Evolutionary conservation across 2,797 vertebrate species (phyloP).

Genomic region (Propithecus perrieri): DNA sequence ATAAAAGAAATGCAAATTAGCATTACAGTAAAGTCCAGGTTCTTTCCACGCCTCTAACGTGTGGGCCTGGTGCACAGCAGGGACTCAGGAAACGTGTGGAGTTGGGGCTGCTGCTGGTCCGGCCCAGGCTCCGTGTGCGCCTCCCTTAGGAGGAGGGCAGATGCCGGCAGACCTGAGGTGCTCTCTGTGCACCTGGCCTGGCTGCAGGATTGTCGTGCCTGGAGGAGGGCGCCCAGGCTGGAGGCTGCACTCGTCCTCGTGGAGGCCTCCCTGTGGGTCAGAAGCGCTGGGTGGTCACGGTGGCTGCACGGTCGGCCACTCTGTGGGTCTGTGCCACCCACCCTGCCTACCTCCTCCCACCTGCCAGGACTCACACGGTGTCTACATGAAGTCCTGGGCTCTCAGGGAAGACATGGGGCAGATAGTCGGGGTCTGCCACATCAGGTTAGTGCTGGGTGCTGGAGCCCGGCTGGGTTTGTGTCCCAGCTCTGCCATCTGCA

Average conservation of each 20-base stretch:
- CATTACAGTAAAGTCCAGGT: background rate
- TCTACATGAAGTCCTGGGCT: background rate
- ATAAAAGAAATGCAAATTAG: too few relatives aligned
- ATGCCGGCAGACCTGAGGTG: background rate
- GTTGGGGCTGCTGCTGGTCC: background rate
- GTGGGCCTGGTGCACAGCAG: background rate
- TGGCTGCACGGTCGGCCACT: background rate
- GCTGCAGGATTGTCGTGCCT: too few relatives aligned
- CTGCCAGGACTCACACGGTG: background rate
- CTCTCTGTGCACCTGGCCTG: too few relatives aligned
- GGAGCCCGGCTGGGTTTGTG: slow-evolving; percentile 56
- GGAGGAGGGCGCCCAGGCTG: too few relatives aligned
- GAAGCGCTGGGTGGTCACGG: background rate
- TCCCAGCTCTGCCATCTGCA: background rate
- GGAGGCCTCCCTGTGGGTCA: background rate
- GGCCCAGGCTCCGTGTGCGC: slow-evolving; percentile 67
- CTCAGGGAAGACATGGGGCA: background rate
- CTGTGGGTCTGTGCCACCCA: background rate
- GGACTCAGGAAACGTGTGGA: background rate
- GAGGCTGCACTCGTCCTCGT: too few relatives aligned
- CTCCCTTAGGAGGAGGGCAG: slow-evolving; percentile 88
- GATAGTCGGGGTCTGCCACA: background rate
- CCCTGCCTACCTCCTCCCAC: background rate
- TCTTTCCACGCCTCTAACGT: background rate
- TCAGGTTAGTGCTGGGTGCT: background rate